A percentile compares a stretch with the other conserved stretches of the same genome.
Evolutionary conservation across 2,113 vertebrate genomes (phyloP).

Genomic region (Gambusia affinis): DNA sequence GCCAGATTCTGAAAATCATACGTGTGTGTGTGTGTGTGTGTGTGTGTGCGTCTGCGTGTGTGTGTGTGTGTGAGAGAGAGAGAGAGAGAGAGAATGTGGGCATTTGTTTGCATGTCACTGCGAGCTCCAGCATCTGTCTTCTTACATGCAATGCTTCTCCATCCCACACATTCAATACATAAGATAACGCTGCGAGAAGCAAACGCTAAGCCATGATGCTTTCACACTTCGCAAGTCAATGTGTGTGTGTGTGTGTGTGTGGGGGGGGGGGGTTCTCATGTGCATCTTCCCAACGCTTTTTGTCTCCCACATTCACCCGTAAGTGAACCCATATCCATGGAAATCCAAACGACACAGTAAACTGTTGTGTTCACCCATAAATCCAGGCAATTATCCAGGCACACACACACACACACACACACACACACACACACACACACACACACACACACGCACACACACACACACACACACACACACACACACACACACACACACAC

Average conservation of each 20-base stretch:
- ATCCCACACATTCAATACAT: conserved; percentile 49
- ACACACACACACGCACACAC: too few species aligned
- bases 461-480: too few species aligned
- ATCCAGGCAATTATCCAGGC: conserved; percentile 61
- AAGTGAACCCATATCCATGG: conserved; percentile 67
- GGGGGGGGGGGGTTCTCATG: conserved; percentile 14
- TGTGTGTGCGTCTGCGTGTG: neutral
- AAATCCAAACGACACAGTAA: conserved; percentile 70
- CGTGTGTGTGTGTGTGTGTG: neutral
- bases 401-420: neutral
- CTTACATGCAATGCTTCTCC: conserved; percentile 41
- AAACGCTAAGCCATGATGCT: conserved; percentile 46
- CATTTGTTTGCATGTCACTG: conserved; percentile 19
- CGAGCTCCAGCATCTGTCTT: conserved; percentile 44
- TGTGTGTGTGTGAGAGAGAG: neutral
- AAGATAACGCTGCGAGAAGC: conserved; percentile 38
- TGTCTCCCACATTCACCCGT: conserved; percentile 63
- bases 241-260: conserved; percentile 11
- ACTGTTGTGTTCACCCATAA: conserved; percentile 63
- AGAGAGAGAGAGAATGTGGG: conserved; percentile 3
- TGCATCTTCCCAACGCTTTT: conserved; percentile 23
- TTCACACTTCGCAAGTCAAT: conserved; percentile 24
- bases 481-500: too few species aligned
- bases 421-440: too few species aligned
- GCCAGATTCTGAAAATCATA: conserved; percentile 51